These are phyloP conservation scores for Hippocampus comes DNA, from an alignment of 2,113 vertebrate species.

Conservation along the genomic window DNA sequence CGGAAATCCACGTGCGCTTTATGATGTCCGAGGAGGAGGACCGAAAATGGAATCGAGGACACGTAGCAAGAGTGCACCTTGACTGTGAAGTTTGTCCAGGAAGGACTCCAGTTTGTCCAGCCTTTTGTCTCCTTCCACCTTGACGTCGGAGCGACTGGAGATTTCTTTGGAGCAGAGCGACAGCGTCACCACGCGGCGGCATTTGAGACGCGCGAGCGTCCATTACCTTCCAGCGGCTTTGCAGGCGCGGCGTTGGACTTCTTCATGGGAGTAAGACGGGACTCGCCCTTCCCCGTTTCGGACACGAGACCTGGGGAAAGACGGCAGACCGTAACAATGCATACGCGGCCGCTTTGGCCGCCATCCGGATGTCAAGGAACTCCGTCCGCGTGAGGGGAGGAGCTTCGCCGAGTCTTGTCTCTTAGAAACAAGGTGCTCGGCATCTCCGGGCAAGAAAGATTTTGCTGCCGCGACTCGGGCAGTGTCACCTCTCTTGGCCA, in stretches of 20 bases:
- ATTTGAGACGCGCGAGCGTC: not conserved
- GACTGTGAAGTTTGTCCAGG: conserved; percentile 75
- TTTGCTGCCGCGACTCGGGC: no score
- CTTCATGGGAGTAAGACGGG: conserved; percentile 54
- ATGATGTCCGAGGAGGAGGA: no score
- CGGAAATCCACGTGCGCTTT: no score
- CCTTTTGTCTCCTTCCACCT: conserved; percentile 75
- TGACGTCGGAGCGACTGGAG: conserved; percentile 60
- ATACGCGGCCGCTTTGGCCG: not conserved
- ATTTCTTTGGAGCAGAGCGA: conserved; percentile 62
- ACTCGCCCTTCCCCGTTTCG: conserved; percentile 59
- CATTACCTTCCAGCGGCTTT: conserved; percentile 72
- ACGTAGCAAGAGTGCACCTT: conserved; percentile 51
- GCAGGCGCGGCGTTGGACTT: conserved; percentile 66
- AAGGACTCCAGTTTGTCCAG: conserved; percentile 81
- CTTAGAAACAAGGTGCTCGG: no score
- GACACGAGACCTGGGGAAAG: conserved; percentile 67
- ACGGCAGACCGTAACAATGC: not conserved
- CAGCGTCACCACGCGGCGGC: not conserved
- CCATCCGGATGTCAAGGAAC: no score
- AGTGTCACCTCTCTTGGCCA: conserved; percentile 73
- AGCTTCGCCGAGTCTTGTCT: not conserved
- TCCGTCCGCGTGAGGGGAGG: no score
- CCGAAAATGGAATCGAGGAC: no score
- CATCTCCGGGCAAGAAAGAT: not conserved